Percentiles rank a stretch among this genome's conserved stretches.
These are phyloP conservation scores for Pachymerium ferrugineum DNA, from an alignment of 2,888 invertebrate genomes.

Conservation along the genomic window DNA sequence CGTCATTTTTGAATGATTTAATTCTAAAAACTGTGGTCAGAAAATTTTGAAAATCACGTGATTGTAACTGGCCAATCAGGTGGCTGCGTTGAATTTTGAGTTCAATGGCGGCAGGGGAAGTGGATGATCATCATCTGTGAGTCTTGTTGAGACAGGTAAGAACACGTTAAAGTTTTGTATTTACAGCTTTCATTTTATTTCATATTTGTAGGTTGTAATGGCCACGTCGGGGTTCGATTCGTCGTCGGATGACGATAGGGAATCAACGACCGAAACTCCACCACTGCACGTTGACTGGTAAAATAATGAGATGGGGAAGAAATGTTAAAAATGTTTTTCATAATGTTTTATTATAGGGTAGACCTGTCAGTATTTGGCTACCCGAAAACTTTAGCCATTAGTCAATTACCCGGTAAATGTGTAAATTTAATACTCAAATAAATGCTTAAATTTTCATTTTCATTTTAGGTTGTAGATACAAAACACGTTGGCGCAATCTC, in stretches of 20 bases:
- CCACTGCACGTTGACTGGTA: not conserved
- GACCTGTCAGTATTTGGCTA: not conserved
- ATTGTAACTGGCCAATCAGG: no score
- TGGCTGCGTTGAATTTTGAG: no score
- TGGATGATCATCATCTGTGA: no score
- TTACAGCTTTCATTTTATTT: no score
- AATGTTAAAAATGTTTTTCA: not conserved
- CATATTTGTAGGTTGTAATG: not conserved
- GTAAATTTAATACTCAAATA: no score
- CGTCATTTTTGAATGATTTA: no score
- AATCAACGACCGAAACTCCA: not conserved
- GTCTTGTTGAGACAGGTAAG: no score
- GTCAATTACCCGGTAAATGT: not conserved
- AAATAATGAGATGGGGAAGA: not conserved
- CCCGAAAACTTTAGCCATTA: not conserved
- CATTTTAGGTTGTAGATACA: conserved; percentile 30
- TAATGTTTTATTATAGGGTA: not conserved
- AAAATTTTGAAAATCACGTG: no score
- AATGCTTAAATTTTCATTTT: no score
- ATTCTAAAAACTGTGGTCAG: no score
- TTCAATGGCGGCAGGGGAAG: no score
- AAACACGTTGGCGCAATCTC: conserved; percentile 30
- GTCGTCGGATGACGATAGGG: not conserved
- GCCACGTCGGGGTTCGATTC: not conserved
- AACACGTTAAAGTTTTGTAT: no score